phyloP scores from a whole-genome alignment of 53 echinoderm and acorn worm genomes.

The Echinometra lucunter region DNA sequence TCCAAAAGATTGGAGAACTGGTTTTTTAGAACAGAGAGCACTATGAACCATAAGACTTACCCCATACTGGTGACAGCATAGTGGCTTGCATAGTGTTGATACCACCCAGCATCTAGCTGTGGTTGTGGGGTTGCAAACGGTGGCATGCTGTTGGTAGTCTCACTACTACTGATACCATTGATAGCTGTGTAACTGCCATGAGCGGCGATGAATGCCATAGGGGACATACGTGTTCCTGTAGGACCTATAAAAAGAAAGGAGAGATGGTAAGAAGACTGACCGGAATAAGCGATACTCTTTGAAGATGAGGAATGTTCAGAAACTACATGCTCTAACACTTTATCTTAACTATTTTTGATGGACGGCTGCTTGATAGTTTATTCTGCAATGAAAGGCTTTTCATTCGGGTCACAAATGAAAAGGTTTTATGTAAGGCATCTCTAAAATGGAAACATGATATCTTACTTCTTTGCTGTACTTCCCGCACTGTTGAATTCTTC shows the following conservation, averaged over 20 bases:
- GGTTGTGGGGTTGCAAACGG: background rate
- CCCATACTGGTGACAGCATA: constrained; percentile 49
- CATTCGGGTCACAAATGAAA: no score
- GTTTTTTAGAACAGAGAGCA: background rate
- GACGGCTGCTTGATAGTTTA: no score
- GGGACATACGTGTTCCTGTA: constrained; percentile 3
- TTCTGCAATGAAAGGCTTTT: no score
- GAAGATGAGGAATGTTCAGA: no score
- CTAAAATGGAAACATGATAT: no score
- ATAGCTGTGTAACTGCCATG: constrained; percentile 63
- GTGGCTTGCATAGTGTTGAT: constrained; percentile 56
- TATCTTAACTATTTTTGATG: no score
- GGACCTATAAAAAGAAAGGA: background rate
- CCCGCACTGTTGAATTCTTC: no score
- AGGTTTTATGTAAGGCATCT: no score
- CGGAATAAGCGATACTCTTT: no score
- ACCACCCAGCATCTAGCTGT: background rate
- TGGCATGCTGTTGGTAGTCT: background rate
- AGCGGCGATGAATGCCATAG: constrained; percentile 70
- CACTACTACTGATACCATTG: constrained; percentile 28
- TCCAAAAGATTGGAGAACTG: no score
- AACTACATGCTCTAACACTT: no score
- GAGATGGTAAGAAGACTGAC: background rate
- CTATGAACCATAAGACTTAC: background rate
- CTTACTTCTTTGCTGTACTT: no score